phyloP scores from a whole-genome alignment of 1,140 invertebrate species.

The Phymastichus coffea region DNA sequence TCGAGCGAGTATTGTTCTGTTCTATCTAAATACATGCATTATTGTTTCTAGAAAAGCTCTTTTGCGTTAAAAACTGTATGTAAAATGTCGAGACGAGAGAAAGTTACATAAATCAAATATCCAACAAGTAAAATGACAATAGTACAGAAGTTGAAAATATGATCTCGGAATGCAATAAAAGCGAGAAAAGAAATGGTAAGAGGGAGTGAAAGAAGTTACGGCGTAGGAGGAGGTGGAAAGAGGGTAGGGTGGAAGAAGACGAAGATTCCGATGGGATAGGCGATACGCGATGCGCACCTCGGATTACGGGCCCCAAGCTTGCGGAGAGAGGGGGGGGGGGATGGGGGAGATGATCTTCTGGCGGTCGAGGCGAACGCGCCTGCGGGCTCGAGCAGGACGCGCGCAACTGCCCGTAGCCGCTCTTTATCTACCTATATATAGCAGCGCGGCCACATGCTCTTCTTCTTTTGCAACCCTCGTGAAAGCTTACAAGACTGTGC shows the following conservation, averaged over 20 bases:
- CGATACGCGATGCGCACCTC: slow-evolving; percentile 55
- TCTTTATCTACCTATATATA: too few relatives aligned
- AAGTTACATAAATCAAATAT: too few relatives aligned
- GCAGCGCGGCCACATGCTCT: neutral
- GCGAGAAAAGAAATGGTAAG: neutral
- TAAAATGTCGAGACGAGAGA: too few relatives aligned
- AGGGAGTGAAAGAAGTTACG: neutral
- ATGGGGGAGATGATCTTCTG: slow-evolving; percentile 50
- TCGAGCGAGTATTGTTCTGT: too few relatives aligned
- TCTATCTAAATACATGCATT: too few relatives aligned
- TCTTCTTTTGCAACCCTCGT: neutral
- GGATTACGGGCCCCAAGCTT: slow-evolving; percentile 48
- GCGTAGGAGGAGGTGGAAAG: neutral
- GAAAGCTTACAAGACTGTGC: too few relatives aligned
- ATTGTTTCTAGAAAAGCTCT: too few relatives aligned
- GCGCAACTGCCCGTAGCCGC: too few relatives aligned
- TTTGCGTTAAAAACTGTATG: too few relatives aligned
- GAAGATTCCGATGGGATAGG: slow-evolving; percentile 53
- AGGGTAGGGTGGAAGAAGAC: neutral
- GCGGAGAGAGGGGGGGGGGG: neutral
- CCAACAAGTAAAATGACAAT: too few relatives aligned
- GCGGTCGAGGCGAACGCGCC: slow-evolving; percentile 21
- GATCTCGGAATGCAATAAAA: neutral
- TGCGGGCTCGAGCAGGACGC: neutral
- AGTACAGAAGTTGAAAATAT: too few relatives aligned